Evolutionary conservation across 2,888 invertebrate species (phyloP).

Genomic region (Diogma glabrata): DNA sequence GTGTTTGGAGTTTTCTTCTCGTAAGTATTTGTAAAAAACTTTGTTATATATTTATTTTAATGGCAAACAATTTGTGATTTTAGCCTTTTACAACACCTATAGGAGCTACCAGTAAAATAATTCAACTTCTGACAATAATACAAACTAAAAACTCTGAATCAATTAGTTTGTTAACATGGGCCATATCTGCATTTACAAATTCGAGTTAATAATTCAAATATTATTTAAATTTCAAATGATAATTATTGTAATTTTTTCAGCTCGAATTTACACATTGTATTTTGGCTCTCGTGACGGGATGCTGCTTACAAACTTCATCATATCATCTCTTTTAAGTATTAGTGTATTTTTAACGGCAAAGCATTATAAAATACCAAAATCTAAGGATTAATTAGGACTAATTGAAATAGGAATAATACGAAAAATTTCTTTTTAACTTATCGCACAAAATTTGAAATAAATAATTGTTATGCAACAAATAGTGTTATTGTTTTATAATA

Average conservation of each 20-base stretch:
- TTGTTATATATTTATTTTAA: background rate
- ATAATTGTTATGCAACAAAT: too few species aligned
- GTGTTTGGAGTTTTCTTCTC: slow-evolving; percentile 32
- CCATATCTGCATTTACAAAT: slow-evolving; percentile 70
- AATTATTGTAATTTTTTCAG: too few species aligned
- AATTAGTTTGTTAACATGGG: slow-evolving; percentile 69
- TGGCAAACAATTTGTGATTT: slow-evolving; percentile 16
- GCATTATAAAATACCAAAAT: slow-evolving; percentile 48
- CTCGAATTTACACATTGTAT: slow-evolving; percentile 67
- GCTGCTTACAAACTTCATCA: slow-evolving; percentile 58
- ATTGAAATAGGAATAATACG: too few species aligned
- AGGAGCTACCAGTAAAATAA: slow-evolving; percentile 70
- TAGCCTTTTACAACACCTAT: slow-evolving; percentile 47
- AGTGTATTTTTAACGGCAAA: slow-evolving; percentile 59
- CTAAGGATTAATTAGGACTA: too few species aligned
- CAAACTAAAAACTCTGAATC: slow-evolving; percentile 59
- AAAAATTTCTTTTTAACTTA: too few species aligned
- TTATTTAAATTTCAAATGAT: too few species aligned
- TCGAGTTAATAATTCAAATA: too few species aligned
- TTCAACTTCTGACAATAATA: slow-evolving; percentile 64
- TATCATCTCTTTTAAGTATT: slow-evolving; percentile 57
- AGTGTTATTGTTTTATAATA: too few species aligned
- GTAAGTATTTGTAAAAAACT: slow-evolving; percentile 28
- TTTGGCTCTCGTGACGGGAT: slow-evolving; percentile 65
- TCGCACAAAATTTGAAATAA: too few species aligned